phyloP scores from a whole-genome alignment of 1,140 invertebrate genomes.

The Drosophila mayri region DNA sequence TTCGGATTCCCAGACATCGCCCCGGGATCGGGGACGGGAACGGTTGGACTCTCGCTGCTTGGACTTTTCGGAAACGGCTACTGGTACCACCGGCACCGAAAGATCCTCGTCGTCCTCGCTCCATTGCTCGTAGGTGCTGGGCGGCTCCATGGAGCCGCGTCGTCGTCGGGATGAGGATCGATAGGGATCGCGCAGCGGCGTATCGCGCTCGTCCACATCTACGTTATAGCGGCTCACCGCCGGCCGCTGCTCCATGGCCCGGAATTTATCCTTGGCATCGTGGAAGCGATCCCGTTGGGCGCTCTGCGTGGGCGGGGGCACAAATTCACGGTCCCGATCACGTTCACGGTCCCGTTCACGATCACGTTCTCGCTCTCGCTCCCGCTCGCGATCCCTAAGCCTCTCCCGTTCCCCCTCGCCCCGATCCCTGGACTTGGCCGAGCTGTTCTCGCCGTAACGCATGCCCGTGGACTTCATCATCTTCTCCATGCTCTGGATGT shows the following conservation, averaged over 20 bases:
- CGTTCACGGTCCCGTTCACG: neutral
- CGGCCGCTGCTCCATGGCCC: constrained; percentile 89
- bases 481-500: constrained; percentile 84
- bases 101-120: constrained; percentile 70
- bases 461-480: constrained; percentile 84
- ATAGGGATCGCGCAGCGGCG: constrained; percentile 30
- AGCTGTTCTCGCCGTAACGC: constrained; percentile 62
- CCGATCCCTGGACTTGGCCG: constrained; percentile 33
- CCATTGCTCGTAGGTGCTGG: constrained; percentile 70
- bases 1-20: constrained; percentile 64
- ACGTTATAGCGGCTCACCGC: constrained; percentile 86
- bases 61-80: constrained; percentile 14
- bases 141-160: constrained; percentile 64
- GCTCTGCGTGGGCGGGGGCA: constrained; percentile 4
- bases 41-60: constrained; percentile 46
- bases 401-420: constrained; percentile 15
- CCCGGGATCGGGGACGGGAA: constrained; percentile 74
- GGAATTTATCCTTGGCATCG: constrained; percentile 93
- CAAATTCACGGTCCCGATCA: constrained; percentile 11
- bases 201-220: constrained; percentile 85
- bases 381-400: constrained; percentile 23
- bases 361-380: neutral
- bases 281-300: constrained; percentile 86
- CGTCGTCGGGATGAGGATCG: constrained; percentile 65
- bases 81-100: constrained; percentile 4